These are phyloP conservation scores for Platycheirus albimanus DNA, from an alignment of 2,888 invertebrate genomes.

Conservation along the genomic window DNA sequence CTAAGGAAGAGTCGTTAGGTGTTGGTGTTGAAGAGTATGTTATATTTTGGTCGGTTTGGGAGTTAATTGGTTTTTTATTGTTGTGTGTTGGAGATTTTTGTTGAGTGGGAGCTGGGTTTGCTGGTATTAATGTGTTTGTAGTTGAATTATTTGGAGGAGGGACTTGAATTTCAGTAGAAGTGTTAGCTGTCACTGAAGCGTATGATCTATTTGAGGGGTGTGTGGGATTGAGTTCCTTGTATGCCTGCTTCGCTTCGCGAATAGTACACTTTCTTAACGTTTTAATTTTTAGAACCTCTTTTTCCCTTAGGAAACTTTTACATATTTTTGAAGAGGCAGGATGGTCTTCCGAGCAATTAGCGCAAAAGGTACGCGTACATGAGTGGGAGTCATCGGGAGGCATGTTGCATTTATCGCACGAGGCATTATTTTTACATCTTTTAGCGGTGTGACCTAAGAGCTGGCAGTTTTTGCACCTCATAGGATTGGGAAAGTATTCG, in stretches of 20 bases:
- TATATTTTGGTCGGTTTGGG: neutral
- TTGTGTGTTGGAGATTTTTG: neutral
- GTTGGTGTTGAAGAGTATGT: neutral
- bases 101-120: neutral
- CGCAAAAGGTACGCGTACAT: neutral
- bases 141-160: neutral
- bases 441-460: slow-evolving; percentile 8
- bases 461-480: slow-evolving; percentile 9
- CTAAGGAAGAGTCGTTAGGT: neutral
- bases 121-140: neutral
- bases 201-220: neutral
- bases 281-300: slow-evolving; percentile 25
- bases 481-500: slow-evolving; percentile 23
- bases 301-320: slow-evolving; percentile 6
- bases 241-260: neutral
- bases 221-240: neutral
- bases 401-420: neutral
- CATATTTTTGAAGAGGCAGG: slow-evolving; percentile 4
- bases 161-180: neutral
- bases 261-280: neutral
- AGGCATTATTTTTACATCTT: slow-evolving; percentile 5
- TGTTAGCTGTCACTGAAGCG: neutral
- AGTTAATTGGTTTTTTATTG: neutral
- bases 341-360: slow-evolving; percentile 18
- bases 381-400: neutral